Evolutionary conservation across 2,888 invertebrate genomes (phyloP), one percentile per base, ranked within the genome.

Genomic region (Oscheius sp.): DNA sequence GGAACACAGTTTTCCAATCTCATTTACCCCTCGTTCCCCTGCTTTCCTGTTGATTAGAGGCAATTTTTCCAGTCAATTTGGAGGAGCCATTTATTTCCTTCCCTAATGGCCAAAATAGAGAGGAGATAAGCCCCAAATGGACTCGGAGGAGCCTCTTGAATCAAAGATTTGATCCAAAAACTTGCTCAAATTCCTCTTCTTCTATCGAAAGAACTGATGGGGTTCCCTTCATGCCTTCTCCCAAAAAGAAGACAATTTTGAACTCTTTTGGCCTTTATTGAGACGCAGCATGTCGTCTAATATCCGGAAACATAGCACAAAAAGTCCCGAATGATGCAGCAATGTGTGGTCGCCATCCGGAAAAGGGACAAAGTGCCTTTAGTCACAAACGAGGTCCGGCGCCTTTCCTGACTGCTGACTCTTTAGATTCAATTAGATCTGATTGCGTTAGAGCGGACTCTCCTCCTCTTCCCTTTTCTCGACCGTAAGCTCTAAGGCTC

Each of bases 361-460:
- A 37, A 55, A 55, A n/a, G 15, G 34, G 17, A 20, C 33, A 55
- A 55, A 55, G 55, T 55, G 55, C 27, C 31, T 27, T 25, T 37
- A 23, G 48, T 27, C 65, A 37, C 42, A 65, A 53, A 65, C 65
- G 65, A 53, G 65, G 37, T 53, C 53, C 65, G 52, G 23, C 65
- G 33, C 20, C 37, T 29, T 65, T 17, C 34, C 53, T 65, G 52
- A 65, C 52, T 65, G 31, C 37, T 29, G 52, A 65, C 53, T 53
- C 53, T 50, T 39, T 65, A 25, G 65, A 50, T 52, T 65, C 53
- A 52, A 53, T 65, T 65, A 50, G 65, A 50, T 65, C 65, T 65
- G 65, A 65, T 65, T 65, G 52, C 27, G 52, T 52, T 50, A 58
- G 61, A n/a, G 34, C 2, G 45, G 61, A 42, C 15, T 20, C 42